phyloP scores from a whole-genome alignment of 2,113 vertebrate genomes.

The Mellivora capensis region DNA sequence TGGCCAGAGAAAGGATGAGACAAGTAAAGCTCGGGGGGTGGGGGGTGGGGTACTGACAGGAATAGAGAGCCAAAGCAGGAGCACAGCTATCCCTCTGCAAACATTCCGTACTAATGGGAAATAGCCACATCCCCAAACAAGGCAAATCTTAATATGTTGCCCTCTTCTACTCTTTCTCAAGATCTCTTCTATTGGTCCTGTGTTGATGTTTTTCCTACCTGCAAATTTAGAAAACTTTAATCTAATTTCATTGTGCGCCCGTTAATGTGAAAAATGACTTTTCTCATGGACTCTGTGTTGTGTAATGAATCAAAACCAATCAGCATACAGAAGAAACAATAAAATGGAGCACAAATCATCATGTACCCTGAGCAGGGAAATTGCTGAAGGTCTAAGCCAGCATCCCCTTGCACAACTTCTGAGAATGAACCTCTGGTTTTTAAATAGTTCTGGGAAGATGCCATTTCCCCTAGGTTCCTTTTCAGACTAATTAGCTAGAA shows the following conservation, averaged over 20 bases:
- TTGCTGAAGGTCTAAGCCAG: neutral
- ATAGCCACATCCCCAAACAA: neutral
- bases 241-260: constrained; percentile 66
- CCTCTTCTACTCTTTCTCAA: neutral
- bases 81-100: neutral
- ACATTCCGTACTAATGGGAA: neutral
- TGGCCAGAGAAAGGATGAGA: constrained; percentile 29
- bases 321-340: constrained; percentile 51
- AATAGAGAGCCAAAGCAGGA: constrained; percentile 28
- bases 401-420: neutral
- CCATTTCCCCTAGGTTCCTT: neutral
- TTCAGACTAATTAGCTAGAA: neutral
- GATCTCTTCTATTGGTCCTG: neutral
- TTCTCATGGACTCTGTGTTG: constrained; percentile 30
- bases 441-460: constrained; percentile 1
- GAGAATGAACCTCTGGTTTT: neutral
- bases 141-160: neutral
- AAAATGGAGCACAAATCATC: neutral
- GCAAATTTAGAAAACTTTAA: constrained; percentile 66
- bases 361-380: neutral
- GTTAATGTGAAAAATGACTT: constrained; percentile 70
- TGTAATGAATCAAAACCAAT: constrained; percentile 67
- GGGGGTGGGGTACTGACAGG: neutral
- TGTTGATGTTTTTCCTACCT: neutral
- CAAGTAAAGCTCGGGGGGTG: neutral